Conservation (phyloP, 2,888 invertebrate species). For the Cephus runcator region DNA sequence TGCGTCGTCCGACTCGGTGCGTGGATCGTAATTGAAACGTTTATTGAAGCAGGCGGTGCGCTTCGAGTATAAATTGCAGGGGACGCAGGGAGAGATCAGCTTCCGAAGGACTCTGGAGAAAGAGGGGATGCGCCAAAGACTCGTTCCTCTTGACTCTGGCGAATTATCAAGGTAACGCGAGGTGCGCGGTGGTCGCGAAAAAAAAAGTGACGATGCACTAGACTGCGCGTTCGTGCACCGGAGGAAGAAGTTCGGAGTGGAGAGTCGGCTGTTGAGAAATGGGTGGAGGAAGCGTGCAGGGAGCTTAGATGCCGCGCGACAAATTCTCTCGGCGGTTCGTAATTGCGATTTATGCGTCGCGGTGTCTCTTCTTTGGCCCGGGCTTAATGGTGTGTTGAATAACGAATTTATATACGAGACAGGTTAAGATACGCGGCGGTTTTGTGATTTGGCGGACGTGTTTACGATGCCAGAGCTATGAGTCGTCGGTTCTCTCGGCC, state of each 20-base stretch:
- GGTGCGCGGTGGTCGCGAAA: background rate
- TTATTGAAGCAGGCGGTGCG: slow-evolving; percentile 36
- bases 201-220: background rate
- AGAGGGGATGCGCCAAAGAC: background rate
- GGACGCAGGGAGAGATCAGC: background rate
- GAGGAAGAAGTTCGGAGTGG: background rate
- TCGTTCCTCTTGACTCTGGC: background rate
- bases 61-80: background rate
- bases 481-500: slow-evolving; percentile 33
- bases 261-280: background rate
- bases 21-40: slow-evolving; percentile 55
- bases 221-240: background rate
- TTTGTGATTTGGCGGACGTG: slow-evolving; percentile 36
- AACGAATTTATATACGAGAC: slow-evolving; percentile 61
- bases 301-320: slow-evolving; percentile 60
- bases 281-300: slow-evolving; percentile 4
- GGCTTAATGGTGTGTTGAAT: slow-evolving; percentile 64
- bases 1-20: slow-evolving; percentile 45
- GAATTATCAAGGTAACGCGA: background rate
- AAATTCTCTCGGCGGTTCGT: slow-evolving; percentile 63
- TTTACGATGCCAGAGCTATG: slow-evolving; percentile 58
- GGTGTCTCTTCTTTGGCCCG: slow-evolving; percentile 35
- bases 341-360: slow-evolving; percentile 61
- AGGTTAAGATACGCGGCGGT: slow-evolving; percentile 49
- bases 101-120: background rate